Evolutionary conservation across 2,113 vertebrate species (phyloP).

Genomic region (Actenoides hombroni): DNA sequence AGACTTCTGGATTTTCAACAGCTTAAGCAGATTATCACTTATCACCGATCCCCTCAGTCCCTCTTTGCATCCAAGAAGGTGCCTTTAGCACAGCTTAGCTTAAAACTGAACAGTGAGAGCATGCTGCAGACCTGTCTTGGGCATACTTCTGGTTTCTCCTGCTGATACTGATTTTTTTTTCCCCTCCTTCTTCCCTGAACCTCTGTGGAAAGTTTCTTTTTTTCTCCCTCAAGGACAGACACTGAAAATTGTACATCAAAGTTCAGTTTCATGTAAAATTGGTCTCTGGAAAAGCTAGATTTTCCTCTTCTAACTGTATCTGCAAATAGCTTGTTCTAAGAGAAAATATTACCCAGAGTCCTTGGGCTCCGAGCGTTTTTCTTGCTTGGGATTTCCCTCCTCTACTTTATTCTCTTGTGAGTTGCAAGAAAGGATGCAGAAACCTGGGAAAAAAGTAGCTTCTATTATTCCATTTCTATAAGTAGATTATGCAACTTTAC

Average conservation of each 20-base stretch:
- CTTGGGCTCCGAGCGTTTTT: background rate
- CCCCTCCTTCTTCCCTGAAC: background rate
- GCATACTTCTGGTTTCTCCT: background rate
- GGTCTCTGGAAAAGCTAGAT: background rate
- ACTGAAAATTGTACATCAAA: background rate
- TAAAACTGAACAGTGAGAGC: background rate
- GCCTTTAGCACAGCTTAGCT: background rate
- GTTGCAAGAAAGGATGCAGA: background rate
- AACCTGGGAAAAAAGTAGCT: background rate
- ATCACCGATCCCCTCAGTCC: background rate
- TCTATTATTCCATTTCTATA: background rate
- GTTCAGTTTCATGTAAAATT: background rate
- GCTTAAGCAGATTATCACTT: background rate
- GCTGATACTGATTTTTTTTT: background rate
- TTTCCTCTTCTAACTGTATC: background rate
- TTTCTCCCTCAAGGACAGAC: background rate
- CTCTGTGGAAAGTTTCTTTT: background rate
- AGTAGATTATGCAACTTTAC: background rate
- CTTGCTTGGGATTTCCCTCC: background rate
- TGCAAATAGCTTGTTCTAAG: background rate
- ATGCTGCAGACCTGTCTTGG: background rate
- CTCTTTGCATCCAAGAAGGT: background rate
- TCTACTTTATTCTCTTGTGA: background rate
- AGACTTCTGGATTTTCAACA: background rate
- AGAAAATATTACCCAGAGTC: background rate